Evolutionary conservation across 2,888 invertebrate species (phyloP).

Genomic region (Dendrolimus houi): DNA sequence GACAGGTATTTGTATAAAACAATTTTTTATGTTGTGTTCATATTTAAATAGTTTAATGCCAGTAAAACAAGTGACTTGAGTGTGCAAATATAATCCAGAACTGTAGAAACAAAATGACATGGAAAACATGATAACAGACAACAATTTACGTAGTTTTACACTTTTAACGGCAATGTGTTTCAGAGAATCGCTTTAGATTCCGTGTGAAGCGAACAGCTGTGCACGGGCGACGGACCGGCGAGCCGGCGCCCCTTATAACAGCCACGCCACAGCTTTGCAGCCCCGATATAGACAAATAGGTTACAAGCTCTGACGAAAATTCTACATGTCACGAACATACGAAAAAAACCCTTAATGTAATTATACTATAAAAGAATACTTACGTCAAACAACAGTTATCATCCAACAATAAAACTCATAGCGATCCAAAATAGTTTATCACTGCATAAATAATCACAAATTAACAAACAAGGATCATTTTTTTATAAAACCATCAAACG

Average conservation of each 20-base stretch:
- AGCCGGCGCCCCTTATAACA: slow-evolving; percentile 28
- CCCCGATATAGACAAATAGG: slow-evolving; percentile 57
- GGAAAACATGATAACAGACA: too few species aligned
- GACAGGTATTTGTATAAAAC: too few species aligned
- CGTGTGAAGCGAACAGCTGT: slow-evolving; percentile 32
- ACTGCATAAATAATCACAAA: slow-evolving; percentile 73
- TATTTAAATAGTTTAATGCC: too few species aligned
- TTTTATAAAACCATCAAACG: slow-evolving; percentile 50
- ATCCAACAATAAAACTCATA: slow-evolving; percentile 68
- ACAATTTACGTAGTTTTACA: background rate
- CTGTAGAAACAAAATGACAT: too few species aligned
- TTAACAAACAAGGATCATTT: slow-evolving; percentile 61
- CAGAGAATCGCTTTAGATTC: background rate
- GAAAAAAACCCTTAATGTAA: slow-evolving; percentile 14
- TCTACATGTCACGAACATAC: slow-evolving; percentile 26
- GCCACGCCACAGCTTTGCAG: slow-evolving; percentile 40
- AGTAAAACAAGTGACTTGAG: too few species aligned
- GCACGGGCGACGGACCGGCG: slow-evolving; percentile 29
- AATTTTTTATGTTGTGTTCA: too few species aligned
- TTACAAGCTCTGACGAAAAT: slow-evolving; percentile 47
- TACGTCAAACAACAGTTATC: slow-evolving; percentile 62
- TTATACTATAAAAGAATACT: slow-evolving; percentile 36
- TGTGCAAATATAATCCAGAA: too few species aligned
- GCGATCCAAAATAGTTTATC: slow-evolving; percentile 62
- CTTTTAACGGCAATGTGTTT: slow-evolving; percentile 1